Base-by-base conservation (phyloP, 2,888 invertebrate species). In the Alitta virens region DNA sequence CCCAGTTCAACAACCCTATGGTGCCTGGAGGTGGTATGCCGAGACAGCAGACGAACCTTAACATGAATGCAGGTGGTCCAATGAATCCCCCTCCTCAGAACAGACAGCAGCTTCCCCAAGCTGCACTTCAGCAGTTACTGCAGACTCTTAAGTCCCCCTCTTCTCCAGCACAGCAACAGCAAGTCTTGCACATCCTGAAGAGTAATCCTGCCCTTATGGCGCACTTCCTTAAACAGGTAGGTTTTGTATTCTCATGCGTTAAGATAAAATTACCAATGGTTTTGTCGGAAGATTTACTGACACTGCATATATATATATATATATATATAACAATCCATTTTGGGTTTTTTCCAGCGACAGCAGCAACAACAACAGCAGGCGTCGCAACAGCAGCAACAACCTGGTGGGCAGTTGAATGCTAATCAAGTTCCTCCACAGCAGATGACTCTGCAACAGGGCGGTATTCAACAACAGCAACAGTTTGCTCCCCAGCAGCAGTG, bases 151-250 rank as follows among this genome's bases (percentile, higher is more conserved):
- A 92, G 73, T 92, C 91, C 73, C 94, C 95, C 58, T 90, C 90
- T 73, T 90, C 92, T 55, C 91, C 91, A 69, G 93, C 95, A 78
- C 95, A 96, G 79, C 95, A 96, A 78, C 90, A 90, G 78, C 91
- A 92, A 83, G 78, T 85, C 89, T 85, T 95, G 67, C 89, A 90
- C 76, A 93, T 96, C 77, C 87, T 96, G 68, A 94, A 94, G 83
- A 90, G 91, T 69, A 94, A 95, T 84, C 96, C 96, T 46, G 92
- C 92, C 74, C 86, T 97, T 53, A 95, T 96, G 93, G 93, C 94
- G 61, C 93, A 94, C 60, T 94, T 94, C 79, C 91, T 96, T 70
- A 93, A 94, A 77, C 92, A 92, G 82, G 86, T 91, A 79, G 89
- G 90, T 84, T 88, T 87, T 71, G 68, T 78, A 70, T 53, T n/a